Conservation (phyloP, 37 sponge, comb jelly and placozoan species). For the Dysidea cf. avara region DNA sequence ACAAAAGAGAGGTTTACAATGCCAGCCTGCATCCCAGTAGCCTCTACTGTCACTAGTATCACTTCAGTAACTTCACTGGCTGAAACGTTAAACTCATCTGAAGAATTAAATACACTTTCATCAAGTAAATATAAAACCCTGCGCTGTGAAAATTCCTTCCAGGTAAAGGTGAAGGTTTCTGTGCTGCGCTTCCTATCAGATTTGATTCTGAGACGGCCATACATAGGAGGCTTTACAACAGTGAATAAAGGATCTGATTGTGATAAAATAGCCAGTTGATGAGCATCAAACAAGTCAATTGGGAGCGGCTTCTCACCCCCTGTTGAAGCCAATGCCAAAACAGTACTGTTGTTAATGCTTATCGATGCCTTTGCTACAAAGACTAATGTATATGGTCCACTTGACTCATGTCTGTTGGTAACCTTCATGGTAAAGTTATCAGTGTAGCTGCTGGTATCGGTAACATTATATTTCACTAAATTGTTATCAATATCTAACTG, state of each 20-base stretch:
- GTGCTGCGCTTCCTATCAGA: too few species aligned
- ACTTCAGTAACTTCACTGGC: too few species aligned
- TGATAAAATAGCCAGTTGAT: neutral
- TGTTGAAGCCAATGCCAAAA: neutral
- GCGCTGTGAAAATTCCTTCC: too few species aligned
- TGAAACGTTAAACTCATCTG: too few species aligned
- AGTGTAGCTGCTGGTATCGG: neutral
- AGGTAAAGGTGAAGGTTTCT: too few species aligned
- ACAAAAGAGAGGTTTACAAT: neutral
- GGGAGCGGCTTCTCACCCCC: conserved; percentile 8
- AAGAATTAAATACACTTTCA: too few species aligned
- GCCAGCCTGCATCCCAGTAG: too few species aligned
- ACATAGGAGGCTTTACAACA: conserved; percentile 2
- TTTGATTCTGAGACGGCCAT: neutral
- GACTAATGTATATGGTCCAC: neutral
- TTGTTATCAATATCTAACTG: neutral
- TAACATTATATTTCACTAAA: neutral
- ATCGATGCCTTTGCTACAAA: neutral
- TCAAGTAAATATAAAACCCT: too few species aligned
- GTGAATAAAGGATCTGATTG: neutral
- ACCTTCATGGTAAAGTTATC: conserved; percentile 25
- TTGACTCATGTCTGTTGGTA: neutral
- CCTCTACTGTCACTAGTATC: too few species aligned
- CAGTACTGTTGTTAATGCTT: neutral
- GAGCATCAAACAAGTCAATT: neutral